Percentiles rank a stretch among this genome's conserved stretches.
phyloP scores from a whole-genome alignment of 2,113 vertebrate species.

The Labeo catla region DNA sequence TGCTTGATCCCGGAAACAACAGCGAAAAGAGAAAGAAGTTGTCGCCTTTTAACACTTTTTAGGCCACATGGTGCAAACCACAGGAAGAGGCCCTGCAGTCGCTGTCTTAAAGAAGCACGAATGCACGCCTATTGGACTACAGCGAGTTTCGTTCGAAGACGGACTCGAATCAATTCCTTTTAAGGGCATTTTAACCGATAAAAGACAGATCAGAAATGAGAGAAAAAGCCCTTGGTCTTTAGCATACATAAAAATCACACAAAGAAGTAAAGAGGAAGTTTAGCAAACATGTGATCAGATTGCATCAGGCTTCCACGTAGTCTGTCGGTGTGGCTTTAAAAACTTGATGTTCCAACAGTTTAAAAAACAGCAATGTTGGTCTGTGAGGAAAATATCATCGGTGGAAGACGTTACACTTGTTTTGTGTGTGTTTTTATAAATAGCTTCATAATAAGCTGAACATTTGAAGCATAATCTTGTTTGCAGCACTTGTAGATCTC shows the following conservation, averaged over 20 bases:
- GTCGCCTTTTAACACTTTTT: conserved; percentile 74
- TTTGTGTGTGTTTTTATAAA: neutral
- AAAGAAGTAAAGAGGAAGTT: conserved; percentile 40
- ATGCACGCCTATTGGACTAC: conserved; percentile 42
- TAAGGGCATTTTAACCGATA: conserved; percentile 62
- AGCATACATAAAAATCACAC: conserved; percentile 26
- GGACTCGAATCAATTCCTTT: conserved; percentile 58
- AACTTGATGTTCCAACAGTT: neutral
- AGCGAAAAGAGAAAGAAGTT: conserved; percentile 70
- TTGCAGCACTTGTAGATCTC: neutral
- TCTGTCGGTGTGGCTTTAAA: neutral
- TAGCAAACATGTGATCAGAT: conserved; percentile 38
- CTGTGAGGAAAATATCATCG: neutral
- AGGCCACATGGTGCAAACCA: conserved; percentile 73
- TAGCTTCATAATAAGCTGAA: neutral
- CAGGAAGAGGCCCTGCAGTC: conserved; percentile 71
- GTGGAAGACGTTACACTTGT: neutral
- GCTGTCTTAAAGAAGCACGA: conserved; percentile 48
- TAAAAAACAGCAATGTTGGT: neutral
- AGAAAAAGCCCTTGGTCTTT: conserved; percentile 53
- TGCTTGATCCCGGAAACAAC: conserved; percentile 63
- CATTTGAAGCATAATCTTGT: neutral
- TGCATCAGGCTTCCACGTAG: conserved; percentile 28
- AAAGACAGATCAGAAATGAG: conserved; percentile 37
- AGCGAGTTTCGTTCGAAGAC: conserved; percentile 34